Conservation (phyloP, 2,797 vertebrate genomes). For the Gymnoscopelus microlampas region DNA sequence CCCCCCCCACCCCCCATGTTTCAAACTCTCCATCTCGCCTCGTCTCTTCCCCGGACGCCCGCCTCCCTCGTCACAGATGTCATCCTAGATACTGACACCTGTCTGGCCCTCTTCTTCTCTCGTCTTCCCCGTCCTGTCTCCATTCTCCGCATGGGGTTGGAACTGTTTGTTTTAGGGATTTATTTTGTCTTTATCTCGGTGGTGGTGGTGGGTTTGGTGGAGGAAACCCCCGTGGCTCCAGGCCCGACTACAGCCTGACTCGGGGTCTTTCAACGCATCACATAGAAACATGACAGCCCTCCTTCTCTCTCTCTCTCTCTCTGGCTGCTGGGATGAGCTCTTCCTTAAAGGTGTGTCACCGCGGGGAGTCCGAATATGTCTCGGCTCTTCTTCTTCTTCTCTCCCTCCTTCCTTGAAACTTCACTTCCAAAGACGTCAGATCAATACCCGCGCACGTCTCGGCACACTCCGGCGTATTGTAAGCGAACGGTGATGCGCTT, state of each 20-base stretch:
- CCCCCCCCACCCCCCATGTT: background rate
- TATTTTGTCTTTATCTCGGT: slow-evolving; percentile 59
- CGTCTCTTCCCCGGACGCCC: slow-evolving; percentile 31
- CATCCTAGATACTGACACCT: slow-evolving; percentile 76
- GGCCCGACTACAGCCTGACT: slow-evolving; percentile 59
- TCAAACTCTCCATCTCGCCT: slow-evolving; percentile 45
- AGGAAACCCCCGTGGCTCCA: slow-evolving; percentile 78
- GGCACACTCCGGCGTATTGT: slow-evolving; percentile 67
- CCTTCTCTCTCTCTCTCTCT: slow-evolving; percentile 77
- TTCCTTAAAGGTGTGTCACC: slow-evolving; percentile 67
- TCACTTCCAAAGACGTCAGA: slow-evolving; percentile 71
- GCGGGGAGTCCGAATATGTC: slow-evolving; percentile 71
- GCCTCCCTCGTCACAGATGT: slow-evolving; percentile 67
- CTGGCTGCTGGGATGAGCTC: slow-evolving; percentile 76
- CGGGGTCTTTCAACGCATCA: slow-evolving; percentile 81
- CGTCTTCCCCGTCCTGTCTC: slow-evolving; percentile 67
- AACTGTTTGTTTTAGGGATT: slow-evolving; percentile 80
- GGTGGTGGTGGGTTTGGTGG: slow-evolving; percentile 49
- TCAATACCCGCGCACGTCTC: slow-evolving; percentile 68
- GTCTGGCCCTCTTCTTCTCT: slow-evolving; percentile 66
- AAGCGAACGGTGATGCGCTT: slow-evolving; percentile 58
- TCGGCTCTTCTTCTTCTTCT: slow-evolving; percentile 63
- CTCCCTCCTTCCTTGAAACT: slow-evolving; percentile 72
- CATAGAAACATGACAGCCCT: slow-evolving; percentile 82
- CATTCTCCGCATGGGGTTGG: slow-evolving; percentile 68